Evolutionary conservation across 2,888 invertebrate species (phyloP), one percentile per base, ranked within the genome.

Genomic region (Brassicogethes aeneus): DNA sequence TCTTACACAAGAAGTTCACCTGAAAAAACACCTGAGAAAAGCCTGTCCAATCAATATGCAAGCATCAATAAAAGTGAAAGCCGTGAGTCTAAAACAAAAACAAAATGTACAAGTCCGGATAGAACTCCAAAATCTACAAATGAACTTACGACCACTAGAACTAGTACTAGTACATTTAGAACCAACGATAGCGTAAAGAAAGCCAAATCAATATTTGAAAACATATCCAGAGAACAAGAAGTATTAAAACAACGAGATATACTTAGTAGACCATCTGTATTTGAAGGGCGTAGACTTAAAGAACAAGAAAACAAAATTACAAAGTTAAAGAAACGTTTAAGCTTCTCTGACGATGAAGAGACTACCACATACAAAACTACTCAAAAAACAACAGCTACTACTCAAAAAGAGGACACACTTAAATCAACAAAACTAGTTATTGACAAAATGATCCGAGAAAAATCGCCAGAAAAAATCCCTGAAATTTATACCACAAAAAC

Each of bases 131-230:
- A 36, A 3, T 33, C 8, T n/a, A 38, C 17, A 10, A 15, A 13
- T 14, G 10, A 41, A 16, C 37, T 34, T 13, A 50, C 47, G 34
- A 44, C 36, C 3, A 40, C 43, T 43, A 40, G 40, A 29, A 47
- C 48, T 16, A 48, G 42, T 37, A 45, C 57, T 12, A 57, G 61
- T 14, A 53, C 62, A 14, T 54, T 77, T 16, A 71, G 75, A 36
- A 77, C 75, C 50, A 77, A 75, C 34, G 80, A 80, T 51, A 77
- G 77, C n/a, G 79, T 83, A 1, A 75, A 77, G 37, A 78, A 79
- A 63, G 83, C 84, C 1, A 83, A 82, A 62, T 79, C 77, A 31
- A 60, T 83, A 29, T 83, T 83, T 64, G 83, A 84, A 67, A 81
- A 75, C 46, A 77, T 79, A 46, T 43, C 41, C 17, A 68, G 71